Evolutionary conservation across 1,140 invertebrate genomes (phyloP).

Genomic region (Melitaea cinxia): DNA sequence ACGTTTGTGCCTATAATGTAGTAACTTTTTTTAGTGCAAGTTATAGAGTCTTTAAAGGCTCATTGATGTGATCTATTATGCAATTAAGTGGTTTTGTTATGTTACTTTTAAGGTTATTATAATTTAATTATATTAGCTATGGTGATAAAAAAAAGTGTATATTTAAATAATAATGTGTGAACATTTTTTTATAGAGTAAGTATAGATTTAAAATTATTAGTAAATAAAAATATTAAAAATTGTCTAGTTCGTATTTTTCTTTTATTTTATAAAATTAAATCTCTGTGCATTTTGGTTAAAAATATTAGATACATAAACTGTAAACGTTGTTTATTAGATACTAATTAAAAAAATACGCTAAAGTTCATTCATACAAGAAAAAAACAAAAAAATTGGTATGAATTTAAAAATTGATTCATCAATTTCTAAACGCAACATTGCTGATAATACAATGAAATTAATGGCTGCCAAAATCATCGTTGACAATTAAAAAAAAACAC

Average conservation of each 20-base stretch:
- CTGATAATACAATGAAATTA: background rate
- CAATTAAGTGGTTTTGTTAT: constrained; percentile 59
- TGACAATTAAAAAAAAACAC: constrained; percentile 55
- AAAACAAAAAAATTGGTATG: background rate
- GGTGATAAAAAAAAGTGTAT: background rate
- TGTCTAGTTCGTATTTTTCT: background rate
- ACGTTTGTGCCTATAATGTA: constrained; percentile 54
- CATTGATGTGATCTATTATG: constrained; percentile 63
- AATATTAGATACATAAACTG: no score
- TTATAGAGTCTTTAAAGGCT: constrained; percentile 60
- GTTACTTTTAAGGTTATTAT: constrained; percentile 36
- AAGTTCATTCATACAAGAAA: no score
- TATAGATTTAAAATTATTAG: no score
- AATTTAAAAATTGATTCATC: constrained; percentile 6
- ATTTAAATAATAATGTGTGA: background rate
- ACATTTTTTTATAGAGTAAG: no score
- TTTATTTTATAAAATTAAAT: constrained; percentile 8
- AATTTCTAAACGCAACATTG: constrained; percentile 26
- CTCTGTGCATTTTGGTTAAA: no score
- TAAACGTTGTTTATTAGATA: no score
- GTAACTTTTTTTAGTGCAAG: constrained; percentile 54
- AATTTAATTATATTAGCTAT: constrained; percentile 37
- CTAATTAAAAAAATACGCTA: no score
- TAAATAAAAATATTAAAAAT: no score
- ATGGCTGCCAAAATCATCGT: constrained; percentile 42